Conservation (phyloP, 2,797 vertebrate species). For the Netta rufina region DNA sequence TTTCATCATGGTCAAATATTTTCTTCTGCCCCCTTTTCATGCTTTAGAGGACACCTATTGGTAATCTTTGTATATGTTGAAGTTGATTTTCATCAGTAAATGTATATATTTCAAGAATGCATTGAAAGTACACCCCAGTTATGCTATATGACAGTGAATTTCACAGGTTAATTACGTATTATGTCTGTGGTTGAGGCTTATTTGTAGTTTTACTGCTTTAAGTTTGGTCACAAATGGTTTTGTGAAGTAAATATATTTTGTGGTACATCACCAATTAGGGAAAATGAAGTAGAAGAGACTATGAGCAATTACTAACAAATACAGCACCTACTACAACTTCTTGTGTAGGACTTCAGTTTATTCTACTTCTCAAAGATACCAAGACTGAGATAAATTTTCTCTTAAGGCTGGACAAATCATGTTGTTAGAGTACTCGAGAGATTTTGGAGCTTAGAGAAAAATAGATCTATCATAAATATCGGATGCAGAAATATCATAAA, state of each 20-base stretch:
- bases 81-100: neutral
- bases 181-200: neutral
- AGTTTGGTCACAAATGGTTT: neutral
- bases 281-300: neutral
- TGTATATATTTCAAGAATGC: neutral
- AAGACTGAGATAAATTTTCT: neutral
- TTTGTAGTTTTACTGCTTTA: neutral
- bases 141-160: neutral
- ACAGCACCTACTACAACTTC: neutral
- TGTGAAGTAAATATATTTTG: neutral
- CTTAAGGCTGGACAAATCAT: neutral
- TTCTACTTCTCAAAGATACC: neutral
- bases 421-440: neutral
- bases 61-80: neutral
- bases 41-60: neutral
- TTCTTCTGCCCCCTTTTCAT: neutral
- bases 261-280: neutral
- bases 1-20: neutral
- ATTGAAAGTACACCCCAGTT: neutral
- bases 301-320: neutral
- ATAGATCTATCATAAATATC: neutral
- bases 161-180: neutral
- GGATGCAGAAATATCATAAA: neutral
- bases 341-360: neutral
- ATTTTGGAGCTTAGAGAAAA: neutral